These are phyloP conservation scores for Psammodynastes pulverulentus DNA, from an alignment of 2,113 vertebrate genomes.

Conservation along the genomic window DNA sequence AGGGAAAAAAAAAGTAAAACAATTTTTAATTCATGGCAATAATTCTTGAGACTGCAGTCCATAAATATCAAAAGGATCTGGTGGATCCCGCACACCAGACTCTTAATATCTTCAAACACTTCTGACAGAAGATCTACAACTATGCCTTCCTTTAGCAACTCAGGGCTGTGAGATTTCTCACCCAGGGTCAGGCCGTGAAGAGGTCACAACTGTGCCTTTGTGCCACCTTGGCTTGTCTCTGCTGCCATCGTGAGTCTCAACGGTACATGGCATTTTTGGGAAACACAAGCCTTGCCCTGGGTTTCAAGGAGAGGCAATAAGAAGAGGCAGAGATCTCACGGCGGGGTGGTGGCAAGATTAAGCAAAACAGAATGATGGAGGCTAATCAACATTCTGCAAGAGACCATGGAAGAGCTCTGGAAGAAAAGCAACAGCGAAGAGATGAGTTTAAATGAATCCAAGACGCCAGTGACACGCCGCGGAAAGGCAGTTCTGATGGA, in stretches of 20 bases:
- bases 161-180: constrained; percentile 36
- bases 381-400: not conserved
- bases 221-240: constrained; percentile 51
- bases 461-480: not conserved
- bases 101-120: not conserved
- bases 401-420: fast-evolving
- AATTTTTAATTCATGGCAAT: not conserved
- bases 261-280: not conserved
- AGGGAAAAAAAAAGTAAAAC: not conserved
- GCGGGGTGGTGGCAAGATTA: not conserved
- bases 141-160: constrained; percentile 14
- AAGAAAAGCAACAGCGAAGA: not conserved
- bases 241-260: constrained; percentile 63
- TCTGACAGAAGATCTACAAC: not conserved
- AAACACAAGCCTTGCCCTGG: not conserved
- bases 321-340: constrained; percentile 11
- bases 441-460: not conserved
- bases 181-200: constrained; percentile 52
- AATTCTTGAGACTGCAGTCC: not conserved
- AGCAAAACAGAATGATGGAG: not conserved
- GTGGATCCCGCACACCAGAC: not conserved
- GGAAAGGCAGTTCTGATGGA: constrained; percentile 6
- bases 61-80: not conserved
- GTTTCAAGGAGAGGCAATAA: not conserved
- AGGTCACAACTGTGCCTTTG: constrained; percentile 49